Percentiles rank a stretch among this genome's conserved stretches.
Evolutionary conservation across 1,140 invertebrate species (phyloP).

Genomic region (Drosophila ercepeae): DNA sequence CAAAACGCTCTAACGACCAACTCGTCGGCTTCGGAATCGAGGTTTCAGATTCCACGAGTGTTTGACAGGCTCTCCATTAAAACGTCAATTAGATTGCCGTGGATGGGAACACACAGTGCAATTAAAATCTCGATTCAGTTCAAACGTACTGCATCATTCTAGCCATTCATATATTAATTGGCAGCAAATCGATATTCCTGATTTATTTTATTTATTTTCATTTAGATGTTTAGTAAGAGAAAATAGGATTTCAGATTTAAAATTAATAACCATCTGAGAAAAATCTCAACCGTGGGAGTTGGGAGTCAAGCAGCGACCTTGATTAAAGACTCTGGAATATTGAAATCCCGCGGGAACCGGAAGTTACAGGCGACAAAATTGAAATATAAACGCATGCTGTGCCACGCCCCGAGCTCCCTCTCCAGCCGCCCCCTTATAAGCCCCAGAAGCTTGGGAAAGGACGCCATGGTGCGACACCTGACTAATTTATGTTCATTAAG

Average conservation of each 20-base stretch:
- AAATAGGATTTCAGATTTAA: no score
- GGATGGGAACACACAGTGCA: constrained; percentile 18
- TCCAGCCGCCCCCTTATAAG: not conserved
- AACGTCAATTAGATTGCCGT: constrained; percentile 44
- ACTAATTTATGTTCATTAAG: constrained; percentile 83
- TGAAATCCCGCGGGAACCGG: constrained; percentile 28
- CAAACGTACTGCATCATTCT: constrained; percentile 3
- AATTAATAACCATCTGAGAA: not conserved
- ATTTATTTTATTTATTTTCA: no score
- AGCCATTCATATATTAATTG: constrained; percentile 26
- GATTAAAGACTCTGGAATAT: constrained; percentile 34
- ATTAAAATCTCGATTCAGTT: constrained; percentile 11
- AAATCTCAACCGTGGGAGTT: constrained; percentile 1
- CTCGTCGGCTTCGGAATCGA: not conserved
- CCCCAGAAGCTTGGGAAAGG: not conserved
- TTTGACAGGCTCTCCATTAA: constrained; percentile 48
- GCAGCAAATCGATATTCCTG: constrained; percentile 11
- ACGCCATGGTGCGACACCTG: constrained; percentile 65
- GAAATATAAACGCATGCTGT: constrained; percentile 72
- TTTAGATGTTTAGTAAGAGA: no score
- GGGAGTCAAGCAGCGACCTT: constrained; percentile 40
- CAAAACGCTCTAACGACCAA: constrained; percentile 7
- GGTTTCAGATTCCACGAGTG: constrained; percentile 12
- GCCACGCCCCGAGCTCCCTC: constrained; percentile 5
- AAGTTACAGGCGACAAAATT: constrained; percentile 54